phyloP scores from a whole-genome alignment of 2,113 vertebrate genomes.

The Emydura subglobosa region DNA sequence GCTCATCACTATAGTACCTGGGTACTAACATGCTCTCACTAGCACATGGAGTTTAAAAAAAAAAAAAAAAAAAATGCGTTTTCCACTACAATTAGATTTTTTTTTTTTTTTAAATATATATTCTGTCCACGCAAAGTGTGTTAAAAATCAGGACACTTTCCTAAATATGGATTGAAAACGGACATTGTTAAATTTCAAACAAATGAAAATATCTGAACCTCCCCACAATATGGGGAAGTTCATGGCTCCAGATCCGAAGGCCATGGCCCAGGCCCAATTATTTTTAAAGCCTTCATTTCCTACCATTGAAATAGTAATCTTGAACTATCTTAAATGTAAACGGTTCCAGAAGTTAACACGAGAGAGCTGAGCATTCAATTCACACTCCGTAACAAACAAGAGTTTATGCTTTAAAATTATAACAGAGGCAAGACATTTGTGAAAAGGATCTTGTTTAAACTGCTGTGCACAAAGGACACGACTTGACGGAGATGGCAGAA shows the following conservation, averaged over 20 bases:
- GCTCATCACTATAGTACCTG: too few relatives aligned
- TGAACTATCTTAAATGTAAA: not conserved
- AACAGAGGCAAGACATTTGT: conserved; percentile 34
- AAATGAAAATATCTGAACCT: not conserved
- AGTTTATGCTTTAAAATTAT: conserved; percentile 31
- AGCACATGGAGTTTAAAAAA: not conserved
- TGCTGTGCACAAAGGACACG: conserved; percentile 73
- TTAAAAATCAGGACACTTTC: not conserved
- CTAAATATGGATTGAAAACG: not conserved
- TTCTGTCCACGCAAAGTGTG: not conserved
- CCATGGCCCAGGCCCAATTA: not conserved
- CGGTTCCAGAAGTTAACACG: conserved; percentile 67
- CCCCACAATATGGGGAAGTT: too few relatives aligned
- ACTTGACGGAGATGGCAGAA: not conserved
- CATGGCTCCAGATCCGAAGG: not conserved
- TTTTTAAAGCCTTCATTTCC: not conserved
- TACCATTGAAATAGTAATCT: not conserved
- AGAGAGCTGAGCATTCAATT: conserved; percentile 22
- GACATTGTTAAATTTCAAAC: not conserved
- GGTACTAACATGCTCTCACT: too few relatives aligned
- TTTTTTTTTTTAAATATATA: not conserved
- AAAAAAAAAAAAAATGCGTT: not conserved
- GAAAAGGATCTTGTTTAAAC: conserved; percentile 2
- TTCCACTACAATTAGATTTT: not conserved
- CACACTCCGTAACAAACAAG: conserved; percentile 22